phyloP scores from a whole-genome alignment of 2,113 vertebrate genomes.

The Leptobrachium leishanense region DNA sequence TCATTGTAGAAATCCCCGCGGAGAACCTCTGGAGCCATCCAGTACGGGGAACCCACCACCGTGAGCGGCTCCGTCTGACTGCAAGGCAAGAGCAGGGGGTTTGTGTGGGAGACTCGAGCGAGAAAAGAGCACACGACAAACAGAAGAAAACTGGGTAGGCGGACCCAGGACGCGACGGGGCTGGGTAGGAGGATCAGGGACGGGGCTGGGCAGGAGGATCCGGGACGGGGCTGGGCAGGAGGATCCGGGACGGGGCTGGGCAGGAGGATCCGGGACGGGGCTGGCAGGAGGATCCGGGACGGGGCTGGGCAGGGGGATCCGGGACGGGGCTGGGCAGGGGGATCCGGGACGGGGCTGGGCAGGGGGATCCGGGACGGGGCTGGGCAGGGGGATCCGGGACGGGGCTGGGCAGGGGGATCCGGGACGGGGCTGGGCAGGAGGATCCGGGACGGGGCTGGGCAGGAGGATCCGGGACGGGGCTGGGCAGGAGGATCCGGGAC shows the following conservation, averaged over 20 bases:
- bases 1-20: conserved; percentile 89
- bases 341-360: background rate
- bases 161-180: background rate
- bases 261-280: too few species aligned
- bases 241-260: background rate
- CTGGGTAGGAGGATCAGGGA: background rate
- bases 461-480: too few species aligned
- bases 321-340: background rate
- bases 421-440: background rate
- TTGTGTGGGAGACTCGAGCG: background rate
- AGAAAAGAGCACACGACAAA: background rate
- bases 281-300: background rate
- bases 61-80: conserved; percentile 87
- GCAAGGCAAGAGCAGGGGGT: conserved; percentile 24
- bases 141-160: background rate
- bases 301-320: background rate
- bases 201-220: background rate
- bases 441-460: background rate
- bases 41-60: conserved; percentile 92
- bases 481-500: background rate
- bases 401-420: background rate
- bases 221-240: background rate
- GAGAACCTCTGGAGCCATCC: conserved; percentile 96
- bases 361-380: too few species aligned
- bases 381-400: background rate